Percentiles rank a stretch among this genome's conserved stretches.
phyloP scores from a whole-genome alignment of 2,888 invertebrate species.

The Mechanitis mazaeus region DNA sequence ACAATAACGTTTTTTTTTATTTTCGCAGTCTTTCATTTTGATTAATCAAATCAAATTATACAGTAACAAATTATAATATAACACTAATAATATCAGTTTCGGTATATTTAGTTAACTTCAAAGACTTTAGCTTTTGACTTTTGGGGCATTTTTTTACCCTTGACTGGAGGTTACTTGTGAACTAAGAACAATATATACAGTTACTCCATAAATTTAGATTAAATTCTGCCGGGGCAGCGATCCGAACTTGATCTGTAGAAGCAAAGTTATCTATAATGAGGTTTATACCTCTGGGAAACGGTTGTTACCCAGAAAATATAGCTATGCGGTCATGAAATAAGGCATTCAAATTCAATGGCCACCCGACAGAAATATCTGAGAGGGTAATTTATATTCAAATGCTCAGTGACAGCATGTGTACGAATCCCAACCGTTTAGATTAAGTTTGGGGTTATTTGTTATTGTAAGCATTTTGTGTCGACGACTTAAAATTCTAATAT shows the following conservation, averaged over 20 bases:
- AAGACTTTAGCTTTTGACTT: not conserved
- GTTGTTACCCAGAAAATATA: constrained; percentile 21
- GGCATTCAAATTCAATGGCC: constrained; percentile 35
- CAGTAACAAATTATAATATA: no score
- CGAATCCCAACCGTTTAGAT: not conserved
- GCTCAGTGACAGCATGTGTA: constrained; percentile 16
- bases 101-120: no score
- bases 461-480: not conserved
- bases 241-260: constrained; percentile 14
- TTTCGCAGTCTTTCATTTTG: no score
- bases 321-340: constrained; percentile 23
- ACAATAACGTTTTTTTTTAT: no score
- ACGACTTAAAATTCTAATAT: no score
- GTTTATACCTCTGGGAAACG: constrained; percentile 19
- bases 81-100: no score
- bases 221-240: constrained; percentile 16
- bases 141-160: not conserved
- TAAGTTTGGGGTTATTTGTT: not conserved
- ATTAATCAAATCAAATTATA: no score
- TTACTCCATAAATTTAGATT: constrained; percentile 21
- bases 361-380: constrained; percentile 32
- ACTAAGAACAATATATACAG: constrained; percentile 2
- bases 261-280: constrained; percentile 27
- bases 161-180: not conserved
- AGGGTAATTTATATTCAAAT: constrained; percentile 38